phyloP scores from a whole-genome alignment of 2,797 vertebrate species.

The Melanotaenia pygmaea region DNA sequence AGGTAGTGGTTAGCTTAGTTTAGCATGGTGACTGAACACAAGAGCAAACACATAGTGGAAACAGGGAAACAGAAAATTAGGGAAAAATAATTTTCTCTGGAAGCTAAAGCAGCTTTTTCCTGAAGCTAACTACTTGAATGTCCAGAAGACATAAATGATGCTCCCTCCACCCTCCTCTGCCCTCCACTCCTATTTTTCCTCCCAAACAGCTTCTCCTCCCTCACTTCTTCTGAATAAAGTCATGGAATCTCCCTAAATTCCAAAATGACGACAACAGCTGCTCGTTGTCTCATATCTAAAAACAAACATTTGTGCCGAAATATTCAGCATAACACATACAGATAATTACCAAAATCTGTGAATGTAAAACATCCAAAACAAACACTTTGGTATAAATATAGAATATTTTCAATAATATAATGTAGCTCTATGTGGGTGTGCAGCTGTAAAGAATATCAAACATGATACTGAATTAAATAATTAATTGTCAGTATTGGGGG shows the following conservation, averaged over 20 bases:
- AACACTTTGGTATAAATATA: not conserved
- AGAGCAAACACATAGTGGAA: constrained; percentile 10
- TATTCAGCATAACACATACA: constrained; percentile 48
- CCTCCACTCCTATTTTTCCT: constrained; percentile 48
- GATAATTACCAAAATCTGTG: constrained; percentile 15
- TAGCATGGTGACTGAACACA: not conserved
- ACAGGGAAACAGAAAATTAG: constrained; percentile 31
- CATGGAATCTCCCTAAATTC: constrained; percentile 76
- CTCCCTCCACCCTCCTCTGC: constrained; percentile 36
- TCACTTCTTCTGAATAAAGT: constrained; percentile 48
- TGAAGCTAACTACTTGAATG: constrained; percentile 18
- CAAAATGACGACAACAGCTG: constrained; percentile 58
- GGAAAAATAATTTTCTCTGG: constrained; percentile 1
- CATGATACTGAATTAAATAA: not conserved
- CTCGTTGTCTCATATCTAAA: constrained; percentile 61
- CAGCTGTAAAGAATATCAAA: not conserved
- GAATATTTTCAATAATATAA: not conserved
- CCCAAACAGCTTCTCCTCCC: constrained; percentile 62
- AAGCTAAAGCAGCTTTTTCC: constrained; percentile 5
- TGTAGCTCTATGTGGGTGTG: not conserved
- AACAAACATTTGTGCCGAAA: constrained; percentile 45
- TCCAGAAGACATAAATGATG: constrained; percentile 39
- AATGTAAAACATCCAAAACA: not conserved
- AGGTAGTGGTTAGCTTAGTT: not conserved
- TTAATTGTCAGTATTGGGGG: not conserved